Evolutionary conservation across 2,888 invertebrate genomes (phyloP).

Genomic region (Caenorhabditis afra): DNA sequence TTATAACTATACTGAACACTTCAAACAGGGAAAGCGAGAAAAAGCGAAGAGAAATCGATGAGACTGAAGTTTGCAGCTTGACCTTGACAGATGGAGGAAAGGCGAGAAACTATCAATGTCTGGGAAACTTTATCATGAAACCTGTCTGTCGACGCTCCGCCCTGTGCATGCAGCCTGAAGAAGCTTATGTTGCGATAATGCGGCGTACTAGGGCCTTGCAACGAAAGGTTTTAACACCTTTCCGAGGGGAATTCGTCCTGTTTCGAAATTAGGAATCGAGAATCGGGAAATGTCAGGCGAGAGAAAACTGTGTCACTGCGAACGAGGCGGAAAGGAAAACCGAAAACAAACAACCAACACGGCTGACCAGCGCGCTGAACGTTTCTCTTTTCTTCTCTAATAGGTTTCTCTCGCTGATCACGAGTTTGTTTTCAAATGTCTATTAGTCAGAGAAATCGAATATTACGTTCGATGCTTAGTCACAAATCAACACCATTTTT

Average conservation of each 20-base stretch:
- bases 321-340: conserved; percentile 1
- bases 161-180: conserved; percentile 42
- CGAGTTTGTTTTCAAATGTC: no score
- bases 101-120: conserved; percentile 18
- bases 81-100: conserved; percentile 11
- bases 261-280: not conserved
- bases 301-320: not conserved
- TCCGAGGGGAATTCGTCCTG: not conserved
- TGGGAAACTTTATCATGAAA: conserved; percentile 50
- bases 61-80: conserved; percentile 5
- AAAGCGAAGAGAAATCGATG: not conserved
- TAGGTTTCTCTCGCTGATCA: not conserved
- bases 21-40: not conserved
- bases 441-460: no score
- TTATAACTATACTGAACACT: no score
- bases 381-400: not conserved
- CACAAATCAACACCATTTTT: no score
- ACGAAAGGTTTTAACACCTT: conserved; percentile 16
- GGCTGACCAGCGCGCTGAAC: no score
- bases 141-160: conserved; percentile 23
- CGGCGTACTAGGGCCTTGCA: not conserved
- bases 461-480: no score
- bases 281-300: not conserved
- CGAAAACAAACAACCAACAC: not conserved
- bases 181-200: conserved; percentile 42